phyloP scores from a whole-genome alignment of 2,113 vertebrate genomes.

The Balaenoptera acutorostrata region DNA sequence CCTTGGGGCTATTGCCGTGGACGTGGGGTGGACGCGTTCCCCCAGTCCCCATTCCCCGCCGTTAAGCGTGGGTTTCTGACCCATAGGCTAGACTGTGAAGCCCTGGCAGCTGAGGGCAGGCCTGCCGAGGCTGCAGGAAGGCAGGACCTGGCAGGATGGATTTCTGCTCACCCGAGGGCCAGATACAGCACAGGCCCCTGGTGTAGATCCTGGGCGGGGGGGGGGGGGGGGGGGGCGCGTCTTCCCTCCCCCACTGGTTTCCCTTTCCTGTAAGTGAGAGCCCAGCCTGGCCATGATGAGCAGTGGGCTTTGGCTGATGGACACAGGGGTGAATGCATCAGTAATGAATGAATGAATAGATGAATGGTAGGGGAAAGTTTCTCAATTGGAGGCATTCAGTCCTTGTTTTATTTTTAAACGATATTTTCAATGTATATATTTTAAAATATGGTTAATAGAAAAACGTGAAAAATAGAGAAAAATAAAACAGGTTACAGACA shows the following conservation, averaged over 20 bases:
- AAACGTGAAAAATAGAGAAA: neutral
- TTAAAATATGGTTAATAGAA: neutral
- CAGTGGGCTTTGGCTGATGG: neutral
- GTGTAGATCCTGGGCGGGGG: neutral
- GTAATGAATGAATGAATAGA: slow-evolving; percentile 35
- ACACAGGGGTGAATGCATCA: slow-evolving; percentile 37
- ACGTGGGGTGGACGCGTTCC: neutral
- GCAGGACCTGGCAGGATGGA: neutral
- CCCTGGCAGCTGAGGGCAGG: neutral
- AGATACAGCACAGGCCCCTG: neutral
- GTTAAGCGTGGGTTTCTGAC: neutral
- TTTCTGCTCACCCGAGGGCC: neutral
- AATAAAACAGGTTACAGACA: neutral
- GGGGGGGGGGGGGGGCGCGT: neutral
- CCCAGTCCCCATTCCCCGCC: neutral
- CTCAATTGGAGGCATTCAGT: slow-evolving; percentile 26
- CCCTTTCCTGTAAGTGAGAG: neutral
- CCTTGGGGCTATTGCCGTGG: too few species aligned
- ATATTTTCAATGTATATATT: neutral
- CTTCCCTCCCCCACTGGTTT: neutral
- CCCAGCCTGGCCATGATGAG: neutral
- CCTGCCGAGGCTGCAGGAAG: neutral
- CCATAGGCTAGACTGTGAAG: neutral
- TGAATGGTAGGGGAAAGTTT: slow-evolving; percentile 52
- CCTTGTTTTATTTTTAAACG: neutral